These are phyloP conservation scores for Urocitellus parryii DNA, from an alignment of 2,113 vertebrate genomes.

Conservation along the genomic window DNA sequence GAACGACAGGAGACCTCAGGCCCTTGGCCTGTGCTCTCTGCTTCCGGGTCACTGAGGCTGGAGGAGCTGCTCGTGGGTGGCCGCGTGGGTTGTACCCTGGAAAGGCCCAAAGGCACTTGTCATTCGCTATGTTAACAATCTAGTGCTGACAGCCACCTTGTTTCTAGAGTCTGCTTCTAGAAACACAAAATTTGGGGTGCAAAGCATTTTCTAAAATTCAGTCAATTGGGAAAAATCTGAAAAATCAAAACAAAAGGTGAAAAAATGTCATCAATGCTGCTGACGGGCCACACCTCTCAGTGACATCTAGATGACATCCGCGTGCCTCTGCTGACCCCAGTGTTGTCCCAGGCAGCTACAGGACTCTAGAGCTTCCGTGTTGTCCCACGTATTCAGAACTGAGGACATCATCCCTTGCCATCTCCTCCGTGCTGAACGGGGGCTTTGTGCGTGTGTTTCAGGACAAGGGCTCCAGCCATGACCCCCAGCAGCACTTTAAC, in stretches of 20 bases:
- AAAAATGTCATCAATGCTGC: background rate
- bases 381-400: background rate
- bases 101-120: background rate
- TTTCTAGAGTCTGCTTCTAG: background rate
- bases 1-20: background rate
- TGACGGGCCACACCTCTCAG: background rate
- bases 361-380: background rate
- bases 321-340: fast-evolving
- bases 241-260: background rate
- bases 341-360: background rate
- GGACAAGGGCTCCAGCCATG: slow-evolving; percentile 85
- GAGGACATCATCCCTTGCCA: background rate
- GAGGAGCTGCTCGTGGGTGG: background rate
- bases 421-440: background rate
- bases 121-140: fast-evolving
- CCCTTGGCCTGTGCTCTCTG: background rate
- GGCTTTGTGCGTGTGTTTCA: slow-evolving; percentile 76
- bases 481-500: slow-evolving; percentile 86
- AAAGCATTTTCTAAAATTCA: background rate
- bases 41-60: fast-evolving
- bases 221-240: background rate
- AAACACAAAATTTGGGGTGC: background rate
- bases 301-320: fast-evolving
- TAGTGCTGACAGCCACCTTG: background rate
- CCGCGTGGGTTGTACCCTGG: fast-evolving